A percentile compares a stretch with the other conserved stretches of the same genome.
Evolutionary conservation across 92 coral and sea anemone genomes (phyloP).

Genomic region (Heteractis magnifica): DNA sequence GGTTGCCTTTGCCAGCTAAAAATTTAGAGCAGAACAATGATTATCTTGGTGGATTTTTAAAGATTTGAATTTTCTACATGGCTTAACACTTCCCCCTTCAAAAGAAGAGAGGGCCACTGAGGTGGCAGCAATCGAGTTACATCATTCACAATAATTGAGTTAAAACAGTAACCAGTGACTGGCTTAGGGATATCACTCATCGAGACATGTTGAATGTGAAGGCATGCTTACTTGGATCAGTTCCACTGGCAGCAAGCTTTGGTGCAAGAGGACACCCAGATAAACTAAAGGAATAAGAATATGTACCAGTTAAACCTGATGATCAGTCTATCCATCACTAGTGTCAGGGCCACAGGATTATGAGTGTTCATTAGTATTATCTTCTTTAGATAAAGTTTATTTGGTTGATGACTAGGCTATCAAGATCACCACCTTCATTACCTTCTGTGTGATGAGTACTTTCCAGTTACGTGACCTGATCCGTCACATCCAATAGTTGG

Average conservation of each 20-base stretch:
- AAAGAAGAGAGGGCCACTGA: too few relatives aligned
- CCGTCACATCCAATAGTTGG: slow-evolving; percentile 97
- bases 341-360: too few relatives aligned
- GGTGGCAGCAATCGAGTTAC: too few relatives aligned
- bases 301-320: too few relatives aligned
- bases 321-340: too few relatives aligned
- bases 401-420: too few relatives aligned
- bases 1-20: slow-evolving; percentile 42
- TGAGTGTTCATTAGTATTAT: too few relatives aligned
- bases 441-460: slow-evolving; percentile 97
- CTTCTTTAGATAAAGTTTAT: too few relatives aligned
- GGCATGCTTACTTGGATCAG: slow-evolving; percentile 48
- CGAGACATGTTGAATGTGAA: background rate
- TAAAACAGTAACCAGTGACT: too few relatives aligned
- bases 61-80: too few relatives aligned
- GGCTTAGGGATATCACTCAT: background rate
- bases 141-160: too few relatives aligned
- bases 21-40: slow-evolving; percentile 2
- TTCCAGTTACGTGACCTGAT: slow-evolving; percentile 94
- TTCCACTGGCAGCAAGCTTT: slow-evolving; percentile 60
- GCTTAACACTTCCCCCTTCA: too few relatives aligned
- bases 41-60: background rate
- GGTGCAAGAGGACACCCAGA: slow-evolving; percentile 98
- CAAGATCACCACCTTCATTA: background rate
- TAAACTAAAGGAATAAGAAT: slow-evolving; percentile 45